Base-by-base conservation (phyloP, 1,140 invertebrate species). In the Drosophila melanica region DNA sequence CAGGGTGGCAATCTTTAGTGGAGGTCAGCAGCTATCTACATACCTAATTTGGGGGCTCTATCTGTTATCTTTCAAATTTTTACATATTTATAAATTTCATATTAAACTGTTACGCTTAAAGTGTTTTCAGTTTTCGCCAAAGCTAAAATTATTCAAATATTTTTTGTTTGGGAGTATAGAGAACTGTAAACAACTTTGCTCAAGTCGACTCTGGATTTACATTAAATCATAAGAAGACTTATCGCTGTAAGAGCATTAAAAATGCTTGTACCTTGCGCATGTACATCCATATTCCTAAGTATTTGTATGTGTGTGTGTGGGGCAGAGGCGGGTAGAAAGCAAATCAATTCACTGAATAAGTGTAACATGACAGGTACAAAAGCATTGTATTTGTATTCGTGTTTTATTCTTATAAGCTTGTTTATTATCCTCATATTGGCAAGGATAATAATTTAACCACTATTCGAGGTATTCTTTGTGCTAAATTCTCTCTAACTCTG, bases 161-260 rank as follows among this genome's bases (percentile, higher is more conserved):
- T 10, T 35, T 35, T 35, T 35, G 7, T 8, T 35, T 35, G 33
- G 33, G 7, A 7, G 30, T 33, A 33, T 14, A 10, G 35, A 10
- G 35, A 20, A n/a, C 14, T 2, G 12, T 14, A 14, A 4, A n/a
- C 39, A 41, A 1, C n/a, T 14, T 41, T 41, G 7, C 12, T 41
- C n/a, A 41, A 41, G n/a, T 41, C 39, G n/a, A 41, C n/a, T 14
- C n/a, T 7, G 39, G 37, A 39, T 39, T 39, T 39, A 41, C 10
- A 33, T 47, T 39, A 50, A 37, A 33, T 27, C 35, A 1, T 51
- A 44, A 58, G 64, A 51, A 54, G 54, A 50, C 54, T 68, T 60
- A 51, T 60, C 45, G 27, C 14, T 33, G 27, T 67, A 50, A 58
- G 64, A 41, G 39, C 39, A 41, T 41, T 41, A 41, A 14, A 14